Conservation (phyloP, 2,797 vertebrate genomes). For the Clamator glandarius region DNA sequence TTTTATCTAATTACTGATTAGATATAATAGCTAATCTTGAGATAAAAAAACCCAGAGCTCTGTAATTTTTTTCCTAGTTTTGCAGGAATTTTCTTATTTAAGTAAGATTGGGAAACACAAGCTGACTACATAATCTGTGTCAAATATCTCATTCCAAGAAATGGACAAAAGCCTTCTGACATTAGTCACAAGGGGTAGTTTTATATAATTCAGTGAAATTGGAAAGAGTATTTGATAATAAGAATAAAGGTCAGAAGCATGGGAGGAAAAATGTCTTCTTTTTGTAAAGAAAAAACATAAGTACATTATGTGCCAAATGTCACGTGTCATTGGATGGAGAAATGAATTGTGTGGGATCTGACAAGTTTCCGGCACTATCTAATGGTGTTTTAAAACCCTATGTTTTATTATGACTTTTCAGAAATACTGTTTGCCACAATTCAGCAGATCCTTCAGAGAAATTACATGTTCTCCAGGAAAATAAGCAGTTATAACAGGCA, state of each 20-base stretch:
- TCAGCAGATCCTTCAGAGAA: slow-evolving; percentile 34
- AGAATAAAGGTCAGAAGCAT: slow-evolving; percentile 12
- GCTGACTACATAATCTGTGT: not conserved
- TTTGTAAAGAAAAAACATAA: slow-evolving; percentile 24
- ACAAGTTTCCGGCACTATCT: slow-evolving; percentile 31
- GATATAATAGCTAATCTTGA: not conserved
- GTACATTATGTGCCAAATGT: slow-evolving; percentile 1
- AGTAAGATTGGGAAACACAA: not conserved
- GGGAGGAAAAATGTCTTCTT: not conserved
- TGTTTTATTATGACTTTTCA: slow-evolving; percentile 53
- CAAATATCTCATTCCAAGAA: not conserved
- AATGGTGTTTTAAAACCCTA: slow-evolving; percentile 9
- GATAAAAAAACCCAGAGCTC: not conserved
- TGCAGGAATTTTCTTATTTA: not conserved
- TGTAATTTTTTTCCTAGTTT: not conserved
- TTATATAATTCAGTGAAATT: slow-evolving; percentile 6
- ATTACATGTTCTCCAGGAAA: slow-evolving; percentile 28
- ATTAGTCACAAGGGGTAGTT: not conserved
- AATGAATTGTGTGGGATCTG: slow-evolving; percentile 49
- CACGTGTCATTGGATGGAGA: not conserved
- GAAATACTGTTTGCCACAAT: slow-evolving; percentile 23
- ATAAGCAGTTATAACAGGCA: slow-evolving; percentile 3
- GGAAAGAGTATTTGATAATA: not conserved
- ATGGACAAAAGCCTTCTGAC: not conserved
- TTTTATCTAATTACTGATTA: not conserved